Evolutionary conservation across 2,797 vertebrate genomes (phyloP), one percentile per base, ranked within the genome.

Genomic region (Micropoecilia bifurca): DNA sequence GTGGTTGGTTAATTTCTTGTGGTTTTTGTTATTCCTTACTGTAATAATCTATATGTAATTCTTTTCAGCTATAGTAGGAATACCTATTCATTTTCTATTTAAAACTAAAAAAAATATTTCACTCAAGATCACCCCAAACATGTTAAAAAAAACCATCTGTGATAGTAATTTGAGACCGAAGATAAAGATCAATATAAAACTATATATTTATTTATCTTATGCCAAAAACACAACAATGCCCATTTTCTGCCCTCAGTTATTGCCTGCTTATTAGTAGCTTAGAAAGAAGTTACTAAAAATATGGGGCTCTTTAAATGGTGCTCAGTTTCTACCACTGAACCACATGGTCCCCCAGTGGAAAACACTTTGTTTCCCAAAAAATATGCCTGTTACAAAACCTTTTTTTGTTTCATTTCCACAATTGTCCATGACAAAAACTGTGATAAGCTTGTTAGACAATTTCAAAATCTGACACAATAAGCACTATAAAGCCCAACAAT

Each of bases 401-500:
- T 69, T 16, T 22, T 30, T 41, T 59, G 55, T 43, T 59, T 57
- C 61, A 55, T 46, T 82, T 39, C 36, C 55, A 75, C 61, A 63
- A 39, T n/a, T 46, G 25, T 48, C 46, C n/a, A 61, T 41, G 33
- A 72, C n/a, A 72, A 66, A 74, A 14, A 71, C 74, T 55, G 20
- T 47, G 53, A 71, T 28, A 12, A 48, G 43, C n/a, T 5, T 41
- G 75, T 16, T 20, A 69, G 14, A 50, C 25, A 63, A 41, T 57
- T 76, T 85, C 69, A 63, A 18, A 41, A 48, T 33, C 30, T 16
- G 6, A 71, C 16, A 25, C 18, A 55, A 79, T 66, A 72, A 79
- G 16, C 14, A n/a, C n/a, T 1, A 74, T 20, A 45, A 50, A 80
- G 78, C 79, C 69, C 82, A 83, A 69, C 20, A 66, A 59, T 78